Evolutionary conservation across 2,888 invertebrate species (phyloP).

Genomic region (Iphiclides podalirius): DNA sequence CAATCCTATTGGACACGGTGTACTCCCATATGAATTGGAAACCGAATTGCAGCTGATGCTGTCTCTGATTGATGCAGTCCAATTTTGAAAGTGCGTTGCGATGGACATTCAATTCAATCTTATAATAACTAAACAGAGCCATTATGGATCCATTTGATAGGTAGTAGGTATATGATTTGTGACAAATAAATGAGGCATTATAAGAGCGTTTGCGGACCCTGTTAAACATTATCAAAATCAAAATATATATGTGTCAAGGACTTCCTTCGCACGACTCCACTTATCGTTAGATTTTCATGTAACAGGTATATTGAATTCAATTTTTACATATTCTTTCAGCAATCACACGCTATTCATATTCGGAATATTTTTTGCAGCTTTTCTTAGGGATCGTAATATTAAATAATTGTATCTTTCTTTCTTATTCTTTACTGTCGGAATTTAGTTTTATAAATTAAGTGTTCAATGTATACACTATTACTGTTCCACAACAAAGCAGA

Average conservation of each 20-base stretch:
- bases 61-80: slow-evolving; percentile 42
- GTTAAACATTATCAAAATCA: no score
- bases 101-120: neutral
- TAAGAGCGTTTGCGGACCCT: no score
- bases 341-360: slow-evolving; percentile 31
- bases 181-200: no score
- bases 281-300: slow-evolving; percentile 9
- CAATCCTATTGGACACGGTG: slow-evolving; percentile 44
- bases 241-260: no score
- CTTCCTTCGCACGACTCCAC: slow-evolving; percentile 7
- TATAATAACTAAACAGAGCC: neutral
- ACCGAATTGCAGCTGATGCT: slow-evolving; percentile 49
- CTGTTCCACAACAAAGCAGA: no score
- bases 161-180: neutral
- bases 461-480: no score
- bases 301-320: slow-evolving; percentile 8
- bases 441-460: no score
- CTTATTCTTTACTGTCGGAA: no score
- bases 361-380: slow-evolving; percentile 9
- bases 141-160: no score
- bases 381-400: no score
- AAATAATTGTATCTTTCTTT: no score
- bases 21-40: slow-evolving; percentile 49
- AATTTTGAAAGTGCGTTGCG: slow-evolving; percentile 38
- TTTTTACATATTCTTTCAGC: slow-evolving; percentile 21